Base-by-base conservation (phyloP, 2,113 vertebrate species). In the Echinops telfairi region DNA sequence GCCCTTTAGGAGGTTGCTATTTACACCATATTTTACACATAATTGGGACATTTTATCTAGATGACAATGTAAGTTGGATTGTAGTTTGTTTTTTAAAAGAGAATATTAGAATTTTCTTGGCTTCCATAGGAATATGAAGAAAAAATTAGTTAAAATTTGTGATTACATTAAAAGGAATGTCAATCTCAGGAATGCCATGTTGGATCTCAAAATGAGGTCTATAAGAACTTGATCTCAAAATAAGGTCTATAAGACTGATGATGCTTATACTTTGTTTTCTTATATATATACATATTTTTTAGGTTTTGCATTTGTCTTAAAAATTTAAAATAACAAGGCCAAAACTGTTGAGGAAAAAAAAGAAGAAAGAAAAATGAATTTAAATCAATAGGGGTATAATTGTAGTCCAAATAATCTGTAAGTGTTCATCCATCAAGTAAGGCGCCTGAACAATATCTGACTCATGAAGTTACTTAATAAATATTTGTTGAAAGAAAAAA, bases 21-120 rank as follows among this genome's bases (percentile, higher is more conserved):
- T 97, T 97, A 96, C 88, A 97, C 97, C 97, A 95, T 96, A 96
- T 97, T 98, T 97, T 95, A 96, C 81, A 85, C 20, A 0, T 96
- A 96, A 97, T 96, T 97, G 90, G 95, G 95, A 95, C 96, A 98
- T 97, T 98, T 97, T 98, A 97, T 97, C 97, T 97, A 96, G 81
- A 91, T 96, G 97, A 96, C 97, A 98, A 92, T 90, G 93, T 96
- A 97, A 98, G 94, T 86, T 79, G 92, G 94, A 97, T 79, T 96
- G 92, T 94, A 89, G 47, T 85, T 94, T 96, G 93, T 96, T 58
- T 73, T 73, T 73, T 29, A 79, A 14, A 36, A 66, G 33, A 81
- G 62, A 88, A 22, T 82, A 57, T 89, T 71, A 85, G 27, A 91
- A 87, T 86, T 10, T 88, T 76, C 80, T 86, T 75, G 70, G 29